Base-by-base conservation (phyloP, 2,113 vertebrate species). In the Phrynocephalus versicolor region DNA sequence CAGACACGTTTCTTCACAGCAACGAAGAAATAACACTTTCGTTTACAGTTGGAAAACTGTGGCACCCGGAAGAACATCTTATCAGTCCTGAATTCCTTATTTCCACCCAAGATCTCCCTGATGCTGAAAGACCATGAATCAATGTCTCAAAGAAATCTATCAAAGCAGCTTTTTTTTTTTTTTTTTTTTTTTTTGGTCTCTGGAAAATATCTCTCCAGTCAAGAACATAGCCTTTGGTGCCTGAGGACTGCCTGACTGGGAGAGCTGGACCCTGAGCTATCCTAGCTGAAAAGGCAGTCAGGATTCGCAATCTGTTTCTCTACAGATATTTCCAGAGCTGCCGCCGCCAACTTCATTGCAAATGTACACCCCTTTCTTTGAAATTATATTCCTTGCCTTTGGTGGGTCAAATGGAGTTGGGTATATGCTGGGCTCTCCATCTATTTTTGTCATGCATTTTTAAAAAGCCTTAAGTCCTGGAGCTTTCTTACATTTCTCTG, bases 401-500 rank as follows among this genome's bases (percentile, higher is more conserved):
- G 37, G 25, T 67, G 71, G 0, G 58, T 74, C 75, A 57, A 16
- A 21, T 0, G 71, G 41, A 69, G 74, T 78, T 45, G 35, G 85
- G 30, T 27, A 0, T 89, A 69, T 89, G 71, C 15, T 27, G 67
- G 35, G 16, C 23, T 89, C 85, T 87, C 70, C 41, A 73, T 78
- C 67, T 90, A 60, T 80, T 88, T 90, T 86, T 87, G 65, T 83
- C 82, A 72, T 79, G 0, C 12, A 7, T 70, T 87, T 79, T 21
- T 88, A 65, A 83, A 78, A 80, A 91, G 72, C 75, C 82, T 51
- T 77, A 33, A n/a, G 35, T 85, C 84, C 81, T 89, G 85, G 89
- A 71, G 86, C 67, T 0, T 60, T 83, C 80, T 85, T 92, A 45
- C 25, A 39, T 91, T 82, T 83, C 75, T 84, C 81, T 51, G 45